Evolutionary conservation across 1,140 invertebrate species (phyloP).

Genomic region (Atta texana): DNA sequence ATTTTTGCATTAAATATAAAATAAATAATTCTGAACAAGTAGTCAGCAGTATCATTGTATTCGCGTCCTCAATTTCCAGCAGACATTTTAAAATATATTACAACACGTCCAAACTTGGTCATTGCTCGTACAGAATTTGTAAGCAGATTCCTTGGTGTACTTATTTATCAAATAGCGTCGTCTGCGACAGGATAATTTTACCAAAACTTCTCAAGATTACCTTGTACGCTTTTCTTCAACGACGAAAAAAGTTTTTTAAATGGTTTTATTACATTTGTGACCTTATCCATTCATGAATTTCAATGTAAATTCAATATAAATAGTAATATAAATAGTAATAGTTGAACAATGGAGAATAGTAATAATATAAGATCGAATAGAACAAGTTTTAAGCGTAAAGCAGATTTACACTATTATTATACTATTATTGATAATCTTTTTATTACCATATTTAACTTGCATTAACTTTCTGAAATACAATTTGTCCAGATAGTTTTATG

Average conservation of each 20-base stretch:
- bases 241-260: background rate
- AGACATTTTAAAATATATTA: slow-evolving; percentile 13
- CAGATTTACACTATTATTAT: background rate
- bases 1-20: background rate
- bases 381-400: background rate
- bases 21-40: slow-evolving; percentile 3
- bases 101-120: slow-evolving; percentile 23
- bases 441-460: background rate
- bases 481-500: background rate
- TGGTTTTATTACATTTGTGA: background rate
- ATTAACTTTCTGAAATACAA: background rate
- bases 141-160: background rate
- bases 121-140: slow-evolving; percentile 16
- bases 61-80: slow-evolving; percentile 24
- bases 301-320: background rate
- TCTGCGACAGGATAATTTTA: background rate
- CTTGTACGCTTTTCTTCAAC: background rate
- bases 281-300: background rate
- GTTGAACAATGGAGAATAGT: background rate
- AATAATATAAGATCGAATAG: background rate
- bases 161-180: background rate
- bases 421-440: background rate
- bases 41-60: background rate
- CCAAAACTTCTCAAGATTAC: background rate
- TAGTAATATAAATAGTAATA: background rate